phyloP scores from a whole-genome alignment of 2,797 vertebrate genomes.

The Mallotus villosus region DNA sequence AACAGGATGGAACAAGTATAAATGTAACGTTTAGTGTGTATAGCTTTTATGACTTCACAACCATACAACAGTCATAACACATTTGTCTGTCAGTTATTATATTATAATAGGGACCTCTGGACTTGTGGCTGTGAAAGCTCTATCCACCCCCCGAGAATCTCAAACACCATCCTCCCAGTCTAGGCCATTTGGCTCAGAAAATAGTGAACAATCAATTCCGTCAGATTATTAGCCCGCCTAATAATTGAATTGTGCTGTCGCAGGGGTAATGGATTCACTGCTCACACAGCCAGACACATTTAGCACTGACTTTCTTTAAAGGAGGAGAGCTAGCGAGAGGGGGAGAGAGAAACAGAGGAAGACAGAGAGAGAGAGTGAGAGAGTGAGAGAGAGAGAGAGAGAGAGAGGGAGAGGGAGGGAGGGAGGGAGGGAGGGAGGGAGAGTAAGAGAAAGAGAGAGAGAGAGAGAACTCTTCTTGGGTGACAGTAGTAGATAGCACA shows the following conservation, averaged over 20 bases:
- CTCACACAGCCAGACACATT: slow-evolving; percentile 29
- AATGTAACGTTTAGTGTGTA: too few relatives aligned
- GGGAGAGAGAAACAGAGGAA: slow-evolving; percentile 1
- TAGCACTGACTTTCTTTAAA: slow-evolving; percentile 30
- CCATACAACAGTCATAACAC: background rate
- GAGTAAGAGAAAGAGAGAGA: slow-evolving; percentile 12
- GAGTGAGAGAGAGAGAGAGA: slow-evolving; percentile 9
- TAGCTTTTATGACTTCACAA: too few relatives aligned
- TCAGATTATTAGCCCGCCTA: slow-evolving; percentile 56
- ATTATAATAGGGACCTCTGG: background rate
- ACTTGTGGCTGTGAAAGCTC: slow-evolving; percentile 5
- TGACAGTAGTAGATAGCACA: slow-evolving; percentile 36
- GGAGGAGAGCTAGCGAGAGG: background rate
- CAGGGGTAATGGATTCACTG: slow-evolving; percentile 55
- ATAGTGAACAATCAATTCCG: slow-evolving; percentile 52
- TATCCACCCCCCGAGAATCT: slow-evolving; percentile 19
- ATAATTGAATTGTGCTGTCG: slow-evolving; percentile 56
- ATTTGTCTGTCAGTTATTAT: background rate
- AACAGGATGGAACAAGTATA: too few relatives aligned
- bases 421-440: slow-evolving; percentile 1
- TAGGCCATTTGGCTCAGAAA: slow-evolving; percentile 40
- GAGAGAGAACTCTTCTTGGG: slow-evolving; percentile 19
- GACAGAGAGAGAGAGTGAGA: slow-evolving; percentile 12
- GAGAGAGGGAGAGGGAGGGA: slow-evolving; percentile 5
- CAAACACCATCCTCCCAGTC: slow-evolving; percentile 20